Evolutionary conservation across 2,797 vertebrate genomes (phyloP).

Genomic region (Knipowitschia caucasica): DNA sequence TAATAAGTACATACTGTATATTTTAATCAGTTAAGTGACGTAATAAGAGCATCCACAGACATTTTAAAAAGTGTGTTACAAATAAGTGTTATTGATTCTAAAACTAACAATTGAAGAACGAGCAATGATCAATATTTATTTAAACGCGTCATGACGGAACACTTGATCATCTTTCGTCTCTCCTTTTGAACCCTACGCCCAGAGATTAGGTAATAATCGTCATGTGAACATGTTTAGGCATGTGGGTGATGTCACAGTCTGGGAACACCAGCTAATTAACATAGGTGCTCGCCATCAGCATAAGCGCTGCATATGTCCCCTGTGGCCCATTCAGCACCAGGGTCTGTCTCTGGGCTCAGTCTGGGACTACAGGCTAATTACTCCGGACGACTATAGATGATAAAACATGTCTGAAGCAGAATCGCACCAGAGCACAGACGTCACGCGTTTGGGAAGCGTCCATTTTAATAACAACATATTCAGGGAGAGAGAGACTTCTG

Average conservation of each 20-base stretch:
- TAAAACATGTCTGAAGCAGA: constrained; percentile 60
- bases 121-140: too few relatives aligned
- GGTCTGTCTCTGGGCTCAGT: constrained; percentile 50
- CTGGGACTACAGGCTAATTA: constrained; percentile 61
- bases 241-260: background rate
- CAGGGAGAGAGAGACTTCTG: too few relatives aligned
- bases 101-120: too few relatives aligned
- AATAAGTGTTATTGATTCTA: too few relatives aligned
- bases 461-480: too few relatives aligned
- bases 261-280: constrained; percentile 55
- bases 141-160: background rate
- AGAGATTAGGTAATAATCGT: constrained; percentile 10
- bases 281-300: constrained; percentile 58
- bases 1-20: too few relatives aligned
- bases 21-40: too few relatives aligned
- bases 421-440: constrained; percentile 47
- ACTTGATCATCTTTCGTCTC: background rate
- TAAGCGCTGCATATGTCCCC: constrained; percentile 43
- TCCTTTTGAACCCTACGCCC: background rate
- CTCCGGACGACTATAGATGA: constrained; percentile 44
- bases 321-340: constrained; percentile 55
- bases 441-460: constrained; percentile 40
- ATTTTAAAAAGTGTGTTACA: too few relatives aligned
- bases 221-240: constrained; percentile 13
- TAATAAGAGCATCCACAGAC: too few relatives aligned